Evolutionary conservation across 2,888 invertebrate species (phyloP).

Genomic region (Lysandra coridon): DNA sequence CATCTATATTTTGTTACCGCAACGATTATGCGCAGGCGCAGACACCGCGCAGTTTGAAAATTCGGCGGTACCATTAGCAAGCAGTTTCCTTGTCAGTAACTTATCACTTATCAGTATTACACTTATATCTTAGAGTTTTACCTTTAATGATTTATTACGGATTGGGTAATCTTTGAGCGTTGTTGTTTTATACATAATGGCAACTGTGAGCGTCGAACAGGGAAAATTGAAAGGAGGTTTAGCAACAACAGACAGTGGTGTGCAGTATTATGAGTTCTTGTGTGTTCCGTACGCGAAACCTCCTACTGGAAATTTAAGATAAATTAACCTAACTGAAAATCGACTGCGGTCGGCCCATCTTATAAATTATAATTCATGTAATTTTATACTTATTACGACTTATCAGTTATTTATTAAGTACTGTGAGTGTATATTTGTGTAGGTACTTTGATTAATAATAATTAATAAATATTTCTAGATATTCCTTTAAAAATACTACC

Average conservation of each 20-base stretch:
- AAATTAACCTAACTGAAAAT: constrained; percentile 32
- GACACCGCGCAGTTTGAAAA: not conserved
- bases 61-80: not conserved
- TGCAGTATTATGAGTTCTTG: constrained; percentile 65
- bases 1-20: constrained; percentile 15
- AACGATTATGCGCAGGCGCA: not conserved
- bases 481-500: too few species aligned
- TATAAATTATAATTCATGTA: too few species aligned
- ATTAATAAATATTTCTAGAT: too few species aligned
- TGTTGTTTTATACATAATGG: constrained; percentile 42
- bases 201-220: constrained; percentile 53
- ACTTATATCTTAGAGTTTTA: not conserved
- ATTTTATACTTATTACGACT: too few species aligned
- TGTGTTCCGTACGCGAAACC: constrained; percentile 79
- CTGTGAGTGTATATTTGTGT: too few species aligned
- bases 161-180: not conserved
- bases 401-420: too few species aligned
- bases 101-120: not conserved
- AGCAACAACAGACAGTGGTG: constrained; percentile 56
- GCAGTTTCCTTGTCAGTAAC: not conserved
- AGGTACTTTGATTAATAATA: too few species aligned
- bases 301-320: constrained; percentile 65
- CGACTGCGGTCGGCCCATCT: too few species aligned
- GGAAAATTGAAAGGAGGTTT: constrained; percentile 61
- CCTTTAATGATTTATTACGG: not conserved